A percentile compares a stretch with the other conserved stretches of the same genome.
phyloP scores from a whole-genome alignment of 2,888 invertebrate genomes.

The Hecatera dysodea region DNA sequence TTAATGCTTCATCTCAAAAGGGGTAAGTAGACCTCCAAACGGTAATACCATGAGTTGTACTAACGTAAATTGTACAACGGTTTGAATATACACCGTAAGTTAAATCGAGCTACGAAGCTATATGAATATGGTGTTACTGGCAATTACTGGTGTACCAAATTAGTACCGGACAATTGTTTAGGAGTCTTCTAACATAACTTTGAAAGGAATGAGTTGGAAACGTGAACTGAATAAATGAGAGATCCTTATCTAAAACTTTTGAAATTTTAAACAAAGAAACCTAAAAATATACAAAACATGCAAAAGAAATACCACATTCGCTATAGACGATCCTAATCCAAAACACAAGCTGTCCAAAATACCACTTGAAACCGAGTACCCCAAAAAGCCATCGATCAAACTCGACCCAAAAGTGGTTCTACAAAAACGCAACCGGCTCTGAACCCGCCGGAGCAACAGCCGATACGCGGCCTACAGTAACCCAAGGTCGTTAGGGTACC shows the following conservation, averaged over 20 bases:
- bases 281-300: neutral
- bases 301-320: constrained; percentile 46
- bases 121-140: constrained; percentile 50
- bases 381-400: constrained; percentile 83
- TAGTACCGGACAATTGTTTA: neutral
- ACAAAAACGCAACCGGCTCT: constrained; percentile 86
- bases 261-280: neutral
- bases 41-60: constrained; percentile 58
- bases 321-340: constrained; percentile 29
- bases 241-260: neutral
- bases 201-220: neutral
- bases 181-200: too few relatives aligned
- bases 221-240: neutral
- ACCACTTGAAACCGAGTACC: constrained; percentile 73
- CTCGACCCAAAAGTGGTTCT: constrained; percentile 75
- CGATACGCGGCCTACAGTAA: constrained; percentile 88
- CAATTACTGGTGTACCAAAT: constrained; percentile 32
- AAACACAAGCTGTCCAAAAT: constrained; percentile 41
- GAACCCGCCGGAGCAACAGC: constrained; percentile 80
- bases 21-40: constrained; percentile 60
- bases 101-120: constrained; percentile 46
- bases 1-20: constrained; percentile 48
- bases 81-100: constrained; percentile 56
- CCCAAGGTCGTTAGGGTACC: constrained; percentile 89
- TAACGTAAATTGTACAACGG: constrained; percentile 61